Evolutionary conservation across 2,888 invertebrate species (phyloP), one percentile per base, ranked within the genome.

Genomic region (Ceriagrion tenellum): DNA sequence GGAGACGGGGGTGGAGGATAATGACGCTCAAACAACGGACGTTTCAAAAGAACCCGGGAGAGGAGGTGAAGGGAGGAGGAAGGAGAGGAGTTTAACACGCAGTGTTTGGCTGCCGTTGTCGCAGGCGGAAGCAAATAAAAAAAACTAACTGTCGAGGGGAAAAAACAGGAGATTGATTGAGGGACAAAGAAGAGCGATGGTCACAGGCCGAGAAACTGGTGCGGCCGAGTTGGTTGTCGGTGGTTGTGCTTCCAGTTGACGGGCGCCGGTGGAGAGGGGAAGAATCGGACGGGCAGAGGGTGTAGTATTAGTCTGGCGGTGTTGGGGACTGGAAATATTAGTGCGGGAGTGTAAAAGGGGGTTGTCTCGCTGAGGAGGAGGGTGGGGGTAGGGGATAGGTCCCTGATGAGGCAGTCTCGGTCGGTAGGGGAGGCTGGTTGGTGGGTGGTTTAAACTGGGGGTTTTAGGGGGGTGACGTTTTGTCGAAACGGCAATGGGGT

Each of bases 131-230:
- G 35, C 30, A 81, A 81, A 81, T 26, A 35, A 81, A 81, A 81
- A 16, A 30, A 74, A 30, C n/a, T n/a, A n/a, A n/a, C n/a, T 26
- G 35, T 81, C 30, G 59, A 63, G 35, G 30, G 56, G 90, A 90
- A 35, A 63, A 59, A 91, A 81, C 81, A 35, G 91, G 91, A 91
- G 91, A 91, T 91, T 91, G 91, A 91, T 91, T 91, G 91, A 59
- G 91, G 91, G 91, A 91, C 59, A 91, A 81, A 81, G 81, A 16
- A 63, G 63, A 63, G 59, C 59, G 91, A 63, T 63, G 63, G 63
- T 59, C 91, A 63, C 59, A 23, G 91, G 59, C 35, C 81, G 30
- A 35, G 35, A 18, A 81, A 81, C 47, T 47, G 47, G 47, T 47
- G 47, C 81, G 30, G 81, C 26, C 69, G 35, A 18, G 35, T 81